These are phyloP conservation scores for Meteorus colon DNA, from an alignment of 2,888 invertebrate species.

Conservation along the genomic window DNA sequence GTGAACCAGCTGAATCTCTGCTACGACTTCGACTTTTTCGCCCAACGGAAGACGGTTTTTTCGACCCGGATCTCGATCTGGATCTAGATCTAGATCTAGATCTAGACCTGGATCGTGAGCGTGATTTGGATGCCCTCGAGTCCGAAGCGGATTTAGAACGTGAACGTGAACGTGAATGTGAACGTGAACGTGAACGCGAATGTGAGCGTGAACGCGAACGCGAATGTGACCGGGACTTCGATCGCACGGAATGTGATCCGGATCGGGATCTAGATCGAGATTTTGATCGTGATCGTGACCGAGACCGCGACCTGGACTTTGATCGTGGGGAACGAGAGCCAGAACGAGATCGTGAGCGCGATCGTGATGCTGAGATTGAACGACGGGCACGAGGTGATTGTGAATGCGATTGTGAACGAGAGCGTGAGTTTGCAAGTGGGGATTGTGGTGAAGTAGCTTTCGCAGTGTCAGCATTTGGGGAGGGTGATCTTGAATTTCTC, in stretches of 20 bases:
- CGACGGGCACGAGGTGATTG: slow-evolving; percentile 7
- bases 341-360: slow-evolving; percentile 25
- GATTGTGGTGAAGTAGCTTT: slow-evolving; percentile 45
- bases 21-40: slow-evolving; percentile 60
- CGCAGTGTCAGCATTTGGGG: slow-evolving; percentile 46
- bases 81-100: slow-evolving; percentile 58
- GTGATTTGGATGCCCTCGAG: slow-evolving; percentile 49
- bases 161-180: background rate
- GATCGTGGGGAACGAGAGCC: slow-evolving; percentile 1
- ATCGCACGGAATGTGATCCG: slow-evolving; percentile 44
- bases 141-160: slow-evolving; percentile 52
- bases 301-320: slow-evolving; percentile 10
- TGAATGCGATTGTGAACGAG: slow-evolving; percentile 52
- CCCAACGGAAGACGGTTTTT: slow-evolving; percentile 43
- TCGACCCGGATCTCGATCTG: slow-evolving; percentile 57
- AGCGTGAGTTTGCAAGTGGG: slow-evolving; percentile 47
- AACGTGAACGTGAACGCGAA: slow-evolving; percentile 19
- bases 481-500: slow-evolving; percentile 61
- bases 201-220: slow-evolving; percentile 46
- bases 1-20: slow-evolving; percentile 56
- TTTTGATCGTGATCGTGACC: slow-evolving; percentile 42
- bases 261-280: slow-evolving; percentile 60
- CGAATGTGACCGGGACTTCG: slow-evolving; percentile 39
- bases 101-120: slow-evolving; percentile 59
- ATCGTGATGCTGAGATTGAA: slow-evolving; percentile 17